Evolutionary conservation across 2,113 vertebrate species (phyloP), one percentile per base, ranked within the genome.

Genomic region (Illadopsis cleaveri): DNA sequence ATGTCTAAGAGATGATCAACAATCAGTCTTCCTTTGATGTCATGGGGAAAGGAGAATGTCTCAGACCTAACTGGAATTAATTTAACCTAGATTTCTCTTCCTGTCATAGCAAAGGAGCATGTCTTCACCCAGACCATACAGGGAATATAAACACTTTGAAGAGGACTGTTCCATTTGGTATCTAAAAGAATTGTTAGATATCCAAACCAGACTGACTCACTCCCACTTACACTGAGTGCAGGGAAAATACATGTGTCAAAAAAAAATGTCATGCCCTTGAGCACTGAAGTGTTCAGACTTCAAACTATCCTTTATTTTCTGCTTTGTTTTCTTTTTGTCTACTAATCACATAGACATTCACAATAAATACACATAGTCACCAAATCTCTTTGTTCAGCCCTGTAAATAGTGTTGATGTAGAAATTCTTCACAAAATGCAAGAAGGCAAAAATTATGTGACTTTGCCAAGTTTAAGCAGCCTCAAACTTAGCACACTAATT

Each of bases 11-110:
- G 11, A 11, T 44, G 18, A 40, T 82, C 20, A 72, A 15, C 17
- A 51, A 5, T 44, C 0, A 0, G 3, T 60, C 19, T 71, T 91
- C 8, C 23, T 44, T 78, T 47, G 9, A 45, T 75, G 21, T 79
- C 61, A 42, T 5, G n/a, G 30, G 10, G 20, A 27, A 20, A 91
- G n/a, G 76, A 78, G 80, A 70, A 56, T 1, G 0, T 60, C 38
- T 86, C 18, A 45, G 40, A 33, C 23, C 10, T 62, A 24, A 57
- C 3, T 66, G 45, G 11, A 33, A 54, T 80, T 69, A 65, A 50
- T 80, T 89, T 80, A 72, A 7, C n/a, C 16, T 45, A 40, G 10
- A 47, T 75, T 86, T 84, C 31, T 87, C n/a, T 75, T 79, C 71
- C 56, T 77, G 18, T 69, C 37, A 19, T 40, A 90, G 66, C 27